phyloP scores from a whole-genome alignment of 2,888 invertebrate genomes.

The Temnothorax rugatulus region DNA sequence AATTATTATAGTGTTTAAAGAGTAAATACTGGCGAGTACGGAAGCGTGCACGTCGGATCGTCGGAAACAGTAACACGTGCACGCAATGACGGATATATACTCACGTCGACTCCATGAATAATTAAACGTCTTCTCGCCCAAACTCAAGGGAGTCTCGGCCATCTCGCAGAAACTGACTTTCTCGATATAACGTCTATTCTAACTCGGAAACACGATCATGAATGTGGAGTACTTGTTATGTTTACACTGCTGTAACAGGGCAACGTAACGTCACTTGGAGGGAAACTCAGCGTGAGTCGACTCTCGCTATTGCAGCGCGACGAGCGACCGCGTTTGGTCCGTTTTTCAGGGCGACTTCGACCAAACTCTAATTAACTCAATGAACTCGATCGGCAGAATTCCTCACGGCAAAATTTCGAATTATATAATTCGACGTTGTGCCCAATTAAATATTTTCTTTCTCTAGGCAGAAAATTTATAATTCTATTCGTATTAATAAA shows the following conservation, averaged over 20 bases:
- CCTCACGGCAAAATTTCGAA: too few species aligned
- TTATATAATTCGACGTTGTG: too few species aligned
- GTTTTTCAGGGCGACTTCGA: too few species aligned
- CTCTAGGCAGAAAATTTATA: too few species aligned
- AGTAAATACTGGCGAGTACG: not conserved
- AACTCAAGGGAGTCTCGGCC: slow-evolving; percentile 92
- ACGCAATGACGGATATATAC: slow-evolving; percentile 66
- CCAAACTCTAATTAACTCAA: too few species aligned
- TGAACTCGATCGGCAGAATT: too few species aligned
- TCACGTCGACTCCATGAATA: slow-evolving; percentile 95
- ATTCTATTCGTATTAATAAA: too few species aligned
- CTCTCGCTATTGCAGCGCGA: not conserved
- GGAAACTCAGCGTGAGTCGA: too few species aligned
- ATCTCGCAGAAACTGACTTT: slow-evolving; percentile 85
- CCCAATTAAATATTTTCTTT: too few species aligned
- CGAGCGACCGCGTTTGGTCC: too few species aligned
- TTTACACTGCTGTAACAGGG: not conserved
- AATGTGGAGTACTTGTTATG: not conserved
- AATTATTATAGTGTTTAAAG: not conserved
- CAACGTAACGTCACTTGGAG: slow-evolving; percentile 4
- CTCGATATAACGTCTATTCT: not conserved
- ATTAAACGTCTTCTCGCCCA: slow-evolving; percentile 96
- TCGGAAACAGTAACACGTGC: not conserved
- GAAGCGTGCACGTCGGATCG: not conserved
- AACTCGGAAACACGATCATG: not conserved